A percentile compares a stretch with the other conserved stretches of the same genome.
Conservation (phyloP, 2,113 vertebrate species). For the Oreotrochilus melanogaster region DNA sequence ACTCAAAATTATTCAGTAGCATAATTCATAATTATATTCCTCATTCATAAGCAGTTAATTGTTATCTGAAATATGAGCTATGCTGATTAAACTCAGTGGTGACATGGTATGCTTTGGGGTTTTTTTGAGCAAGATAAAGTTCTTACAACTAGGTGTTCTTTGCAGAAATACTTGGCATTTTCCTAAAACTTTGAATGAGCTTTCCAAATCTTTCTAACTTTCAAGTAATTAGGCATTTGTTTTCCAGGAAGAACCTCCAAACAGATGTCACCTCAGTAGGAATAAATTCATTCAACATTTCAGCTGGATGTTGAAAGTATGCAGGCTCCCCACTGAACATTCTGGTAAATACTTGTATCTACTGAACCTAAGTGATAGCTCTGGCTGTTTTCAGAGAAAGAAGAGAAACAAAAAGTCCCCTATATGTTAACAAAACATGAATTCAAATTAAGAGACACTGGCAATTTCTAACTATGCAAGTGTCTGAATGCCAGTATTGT, state of each 20-base stretch:
- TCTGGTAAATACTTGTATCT: background rate
- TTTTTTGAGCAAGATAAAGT: background rate
- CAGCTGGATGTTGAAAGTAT: background rate
- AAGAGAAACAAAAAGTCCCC: background rate
- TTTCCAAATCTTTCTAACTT: background rate
- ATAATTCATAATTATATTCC: background rate
- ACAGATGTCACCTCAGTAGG: background rate
- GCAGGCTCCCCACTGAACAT: background rate
- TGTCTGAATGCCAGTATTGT: background rate
- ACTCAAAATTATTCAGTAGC: background rate
- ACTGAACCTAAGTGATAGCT: background rate
- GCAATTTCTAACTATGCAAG: background rate
- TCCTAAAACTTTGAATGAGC: background rate
- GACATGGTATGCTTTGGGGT: background rate
- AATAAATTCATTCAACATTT: background rate
- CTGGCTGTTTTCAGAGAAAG: background rate
- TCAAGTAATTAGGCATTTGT: background rate
- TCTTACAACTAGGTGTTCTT: background rate
- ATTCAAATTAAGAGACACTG: background rate
- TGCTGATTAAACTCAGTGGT: background rate
- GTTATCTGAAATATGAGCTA: background rate
- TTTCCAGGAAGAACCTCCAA: background rate
- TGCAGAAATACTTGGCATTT: background rate
- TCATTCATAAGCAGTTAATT: background rate
- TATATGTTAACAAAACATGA: background rate